These are phyloP conservation scores for Drosophila erecta DNA, from an alignment of 1,140 invertebrate species.

Conservation along the genomic window DNA sequence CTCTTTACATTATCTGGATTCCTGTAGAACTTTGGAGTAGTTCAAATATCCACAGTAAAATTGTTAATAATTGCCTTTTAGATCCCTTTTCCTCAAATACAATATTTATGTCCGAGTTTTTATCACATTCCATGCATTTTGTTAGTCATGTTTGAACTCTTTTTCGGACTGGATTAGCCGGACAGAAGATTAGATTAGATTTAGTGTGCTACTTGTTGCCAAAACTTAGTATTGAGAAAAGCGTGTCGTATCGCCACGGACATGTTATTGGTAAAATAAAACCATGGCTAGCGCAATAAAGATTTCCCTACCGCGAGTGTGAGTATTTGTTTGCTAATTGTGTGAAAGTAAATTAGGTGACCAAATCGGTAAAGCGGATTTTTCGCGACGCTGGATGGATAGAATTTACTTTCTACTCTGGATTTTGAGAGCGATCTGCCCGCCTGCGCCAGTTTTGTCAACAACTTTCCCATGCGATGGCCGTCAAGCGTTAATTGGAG, in stretches of 20 bases:
- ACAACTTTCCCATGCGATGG: conserved; percentile 76
- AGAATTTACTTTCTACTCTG: conserved; percentile 83
- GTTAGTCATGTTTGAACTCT: neutral
- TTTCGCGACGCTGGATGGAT: conserved; percentile 25
- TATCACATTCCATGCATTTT: neutral
- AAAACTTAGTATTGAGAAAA: conserved; percentile 12
- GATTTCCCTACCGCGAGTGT: conserved; percentile 26
- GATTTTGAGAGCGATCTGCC: conserved; percentile 53
- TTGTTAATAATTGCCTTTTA: no score
- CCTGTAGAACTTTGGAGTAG: no score
- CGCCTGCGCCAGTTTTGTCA: conserved; percentile 66
- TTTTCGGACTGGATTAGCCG: conserved; percentile 9
- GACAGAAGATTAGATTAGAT: conserved; percentile 19
- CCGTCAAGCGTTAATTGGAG: conserved; percentile 63
- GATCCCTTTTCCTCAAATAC: no score
- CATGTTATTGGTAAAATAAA: conserved; percentile 32
- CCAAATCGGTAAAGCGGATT: conserved; percentile 71
- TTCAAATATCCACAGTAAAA: no score
- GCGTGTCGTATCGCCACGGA: neutral
- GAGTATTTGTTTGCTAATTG: conserved; percentile 43
- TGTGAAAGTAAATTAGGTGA: conserved; percentile 62
- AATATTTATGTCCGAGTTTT: neutral
- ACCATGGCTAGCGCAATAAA: conserved; percentile 2
- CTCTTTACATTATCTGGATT: no score
- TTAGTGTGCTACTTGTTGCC: conserved; percentile 8